phyloP scores from a whole-genome alignment of 2,797 vertebrate species.

The Chaetophractus vellerosus region DNA sequence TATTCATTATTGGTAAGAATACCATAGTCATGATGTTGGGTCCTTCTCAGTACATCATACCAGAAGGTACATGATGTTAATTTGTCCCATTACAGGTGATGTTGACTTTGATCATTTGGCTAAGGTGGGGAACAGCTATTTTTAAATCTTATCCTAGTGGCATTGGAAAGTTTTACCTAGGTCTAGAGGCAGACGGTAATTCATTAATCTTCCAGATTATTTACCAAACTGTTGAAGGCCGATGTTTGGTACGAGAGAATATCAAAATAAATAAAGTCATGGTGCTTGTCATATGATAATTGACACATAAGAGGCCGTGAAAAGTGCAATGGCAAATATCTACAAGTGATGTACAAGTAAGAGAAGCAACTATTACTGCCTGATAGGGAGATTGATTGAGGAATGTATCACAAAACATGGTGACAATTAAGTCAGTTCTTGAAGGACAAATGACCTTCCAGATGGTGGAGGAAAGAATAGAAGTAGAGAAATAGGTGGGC shows the following conservation, averaged over 20 bases:
- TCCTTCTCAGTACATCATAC: neutral
- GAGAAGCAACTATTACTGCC: neutral
- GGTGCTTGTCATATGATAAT: neutral
- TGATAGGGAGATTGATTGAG: neutral
- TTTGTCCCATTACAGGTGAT: neutral
- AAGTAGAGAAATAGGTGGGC: neutral
- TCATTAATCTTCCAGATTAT: neutral
- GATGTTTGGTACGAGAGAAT: neutral
- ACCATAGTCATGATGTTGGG: neutral
- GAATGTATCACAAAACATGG: neutral
- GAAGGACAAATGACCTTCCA: neutral
- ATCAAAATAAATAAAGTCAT: neutral
- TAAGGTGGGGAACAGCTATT: neutral
- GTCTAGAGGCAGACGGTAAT: neutral
- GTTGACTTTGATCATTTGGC: neutral
- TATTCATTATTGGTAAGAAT: neutral
- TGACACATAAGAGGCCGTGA: neutral
- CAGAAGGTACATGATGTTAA: neutral
- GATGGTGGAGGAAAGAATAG: neutral
- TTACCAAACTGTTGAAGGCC: neutral
- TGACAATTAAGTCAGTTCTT: neutral
- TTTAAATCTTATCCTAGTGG: neutral
- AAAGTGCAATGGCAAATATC: neutral
- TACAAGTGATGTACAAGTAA: neutral
- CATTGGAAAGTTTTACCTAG: neutral